Base-by-base conservation (phyloP, 2,113 vertebrate species). In the Cyprinodon tularosa region DNA sequence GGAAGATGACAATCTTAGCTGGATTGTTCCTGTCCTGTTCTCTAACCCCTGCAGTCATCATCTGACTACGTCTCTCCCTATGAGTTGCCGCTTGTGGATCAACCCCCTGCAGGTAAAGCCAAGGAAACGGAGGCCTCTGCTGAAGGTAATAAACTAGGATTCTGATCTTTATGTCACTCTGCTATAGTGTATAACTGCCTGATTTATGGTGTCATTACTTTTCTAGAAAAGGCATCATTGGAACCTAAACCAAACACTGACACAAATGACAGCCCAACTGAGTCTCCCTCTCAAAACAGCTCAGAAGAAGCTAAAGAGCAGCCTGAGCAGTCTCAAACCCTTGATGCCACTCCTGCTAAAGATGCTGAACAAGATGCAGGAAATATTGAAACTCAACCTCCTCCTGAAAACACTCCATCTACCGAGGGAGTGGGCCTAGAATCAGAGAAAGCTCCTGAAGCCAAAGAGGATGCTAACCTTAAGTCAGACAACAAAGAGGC, bases 41-140 rank as follows among this genome's bases (percentile, higher is more conserved):
- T 59, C 74, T 65, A 50, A 71, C 57, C 78, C 68, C 68, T 42
- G 0, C 83, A 95, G 93, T 85, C 91, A 17, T 91, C 90, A 10
- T 68, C 87, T 6, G 86, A 90, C 78, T 95, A 90, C 67, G 20
- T 94, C 45, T 90, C 81, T 76, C 93, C 93, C 20, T 95, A 94
- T 73, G 94, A 95, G 87, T 7, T 93, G 80, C 93, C 93, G 63
- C 53, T 86, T 37, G 86, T 63, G 29, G 77, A 29, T 22, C 75
- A 85, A 59, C 17, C 71, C 3, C 47, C 72, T 4, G 22, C 78
- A 2, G 66, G 80, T 0, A 76, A 75, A 50, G n/a, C 73, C 6
- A 72, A 82, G 63, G 78, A 76, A 40, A 69, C 4, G n/a, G 76
- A 86, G 66, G 29, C 77, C 40, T 29, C 83, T 42, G 74, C 71